These are phyloP conservation scores for Drosophila tanythrix DNA, from an alignment of 2,888 invertebrate genomes.

Conservation along the genomic window DNA sequence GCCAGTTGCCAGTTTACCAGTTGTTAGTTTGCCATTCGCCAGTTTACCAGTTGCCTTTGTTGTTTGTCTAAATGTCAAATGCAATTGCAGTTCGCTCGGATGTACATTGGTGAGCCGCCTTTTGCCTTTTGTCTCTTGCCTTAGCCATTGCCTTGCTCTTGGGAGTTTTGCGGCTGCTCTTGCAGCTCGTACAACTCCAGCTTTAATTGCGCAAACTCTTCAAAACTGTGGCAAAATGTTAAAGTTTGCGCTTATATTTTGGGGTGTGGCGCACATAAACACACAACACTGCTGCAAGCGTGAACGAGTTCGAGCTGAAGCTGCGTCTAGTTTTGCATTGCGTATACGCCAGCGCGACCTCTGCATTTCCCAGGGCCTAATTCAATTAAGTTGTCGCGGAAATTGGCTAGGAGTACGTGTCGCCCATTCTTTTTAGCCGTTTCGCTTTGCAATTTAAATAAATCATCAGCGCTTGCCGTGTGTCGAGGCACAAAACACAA, in stretches of 20 bases:
- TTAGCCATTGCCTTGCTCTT: constrained; percentile 44
- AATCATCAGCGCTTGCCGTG: constrained; percentile 75
- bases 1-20: constrained; percentile 38
- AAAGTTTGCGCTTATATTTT: constrained; percentile 46
- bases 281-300: constrained; percentile 18
- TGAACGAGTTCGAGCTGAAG: constrained; percentile 27
- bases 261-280: constrained; percentile 31
- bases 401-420: constrained; percentile 70
- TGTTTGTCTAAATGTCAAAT: constrained; percentile 78
- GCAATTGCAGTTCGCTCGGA: constrained; percentile 68
- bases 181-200: constrained; percentile 38
- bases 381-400: constrained; percentile 75
- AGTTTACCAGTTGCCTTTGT: constrained; percentile 52
- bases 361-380: constrained; percentile 55
- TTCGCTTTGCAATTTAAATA: constrained; percentile 82
- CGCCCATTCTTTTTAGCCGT: constrained; percentile 42
- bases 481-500: constrained; percentile 15
- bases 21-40: constrained; percentile 36
- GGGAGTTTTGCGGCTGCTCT: constrained; percentile 38
- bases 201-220: constrained; percentile 63
- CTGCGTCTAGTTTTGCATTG: constrained; percentile 33
- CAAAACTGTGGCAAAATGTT: constrained; percentile 66
- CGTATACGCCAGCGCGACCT: constrained; percentile 57
- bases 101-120: constrained; percentile 60
- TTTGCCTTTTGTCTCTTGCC: constrained; percentile 12